These are phyloP conservation scores for Solea senegalensis DNA, from an alignment of 2,113 vertebrate genomes.

Conservation along the genomic window DNA sequence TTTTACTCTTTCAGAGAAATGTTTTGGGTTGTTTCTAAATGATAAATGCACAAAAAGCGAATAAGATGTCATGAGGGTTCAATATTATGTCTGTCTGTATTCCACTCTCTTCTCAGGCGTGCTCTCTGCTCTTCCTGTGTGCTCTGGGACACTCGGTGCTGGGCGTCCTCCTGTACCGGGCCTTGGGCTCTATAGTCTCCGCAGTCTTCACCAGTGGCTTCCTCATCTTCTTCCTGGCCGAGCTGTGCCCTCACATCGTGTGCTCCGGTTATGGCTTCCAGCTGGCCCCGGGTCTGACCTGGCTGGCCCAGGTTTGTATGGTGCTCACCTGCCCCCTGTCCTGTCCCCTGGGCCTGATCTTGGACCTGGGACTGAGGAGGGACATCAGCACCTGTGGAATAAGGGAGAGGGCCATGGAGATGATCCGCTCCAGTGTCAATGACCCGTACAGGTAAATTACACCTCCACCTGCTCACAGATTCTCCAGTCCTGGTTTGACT, in stretches of 20 bases:
- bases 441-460: constrained; percentile 83
- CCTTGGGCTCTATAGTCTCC: constrained; percentile 74
- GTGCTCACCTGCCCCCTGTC: constrained; percentile 87
- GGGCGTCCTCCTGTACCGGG: constrained; percentile 84
- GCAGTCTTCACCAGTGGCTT: constrained; percentile 84
- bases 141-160: constrained; percentile 84
- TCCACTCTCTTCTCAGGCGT: constrained; percentile 61
- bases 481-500: too few relatives aligned
- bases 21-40: too few relatives aligned
- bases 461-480: too few relatives aligned
- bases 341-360: constrained; percentile 85
- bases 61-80: too few relatives aligned
- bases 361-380: constrained; percentile 82
- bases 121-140: constrained; percentile 85
- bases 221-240: constrained; percentile 85
- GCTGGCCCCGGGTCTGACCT: constrained; percentile 84
- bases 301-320: constrained; percentile 87
- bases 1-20: too few relatives aligned
- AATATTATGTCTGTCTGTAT: too few relatives aligned
- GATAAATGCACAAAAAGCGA: too few relatives aligned
- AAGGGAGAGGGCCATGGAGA: constrained; percentile 87
- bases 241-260: constrained; percentile 86
- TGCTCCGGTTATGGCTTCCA: constrained; percentile 87
- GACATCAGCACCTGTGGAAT: constrained; percentile 83
- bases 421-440: constrained; percentile 85